Percentiles rank a stretch among this genome's conserved stretches.
These are phyloP conservation scores for Corythornis leucogaster DNA, from an alignment of 2,797 vertebrate species.

Conservation along the genomic window DNA sequence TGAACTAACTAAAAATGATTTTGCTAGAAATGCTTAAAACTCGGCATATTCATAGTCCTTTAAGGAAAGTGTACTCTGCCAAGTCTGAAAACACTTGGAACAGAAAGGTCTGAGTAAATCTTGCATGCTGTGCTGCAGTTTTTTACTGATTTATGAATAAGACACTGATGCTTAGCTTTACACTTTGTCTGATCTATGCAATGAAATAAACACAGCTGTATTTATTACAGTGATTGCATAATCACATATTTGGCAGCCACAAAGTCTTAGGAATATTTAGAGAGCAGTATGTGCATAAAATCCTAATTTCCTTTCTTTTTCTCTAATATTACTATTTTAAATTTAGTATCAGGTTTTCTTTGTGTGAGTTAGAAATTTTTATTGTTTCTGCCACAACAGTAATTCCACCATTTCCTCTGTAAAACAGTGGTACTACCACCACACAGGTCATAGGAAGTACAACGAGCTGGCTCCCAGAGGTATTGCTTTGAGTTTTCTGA, in stretches of 20 bases:
- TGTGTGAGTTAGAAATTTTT: background rate
- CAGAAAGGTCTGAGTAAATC: constrained; percentile 1
- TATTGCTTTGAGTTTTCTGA: background rate
- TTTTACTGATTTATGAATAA: constrained; percentile 22
- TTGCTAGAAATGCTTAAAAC: constrained; percentile 28
- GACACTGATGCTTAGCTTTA: background rate
- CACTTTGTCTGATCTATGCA: background rate
- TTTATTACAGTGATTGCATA: background rate
- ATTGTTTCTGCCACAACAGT: background rate
- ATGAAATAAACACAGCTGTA: constrained; percentile 47
- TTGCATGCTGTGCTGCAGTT: background rate
- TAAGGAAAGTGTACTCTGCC: background rate
- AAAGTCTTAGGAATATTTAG: background rate
- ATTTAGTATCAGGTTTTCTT: background rate
- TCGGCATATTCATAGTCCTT: background rate
- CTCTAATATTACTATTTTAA: background rate
- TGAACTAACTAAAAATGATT: background rate
- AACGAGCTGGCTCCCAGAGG: background rate
- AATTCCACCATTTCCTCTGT: background rate
- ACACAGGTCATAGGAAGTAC: background rate
- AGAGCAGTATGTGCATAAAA: background rate
- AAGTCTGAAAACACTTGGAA: constrained; percentile 45
- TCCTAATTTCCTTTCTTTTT: background rate
- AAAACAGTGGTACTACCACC: background rate
- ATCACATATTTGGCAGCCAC: background rate